Conservation (phyloP, 2,113 vertebrate species). For the Sclerurus mexicanus region DNA sequence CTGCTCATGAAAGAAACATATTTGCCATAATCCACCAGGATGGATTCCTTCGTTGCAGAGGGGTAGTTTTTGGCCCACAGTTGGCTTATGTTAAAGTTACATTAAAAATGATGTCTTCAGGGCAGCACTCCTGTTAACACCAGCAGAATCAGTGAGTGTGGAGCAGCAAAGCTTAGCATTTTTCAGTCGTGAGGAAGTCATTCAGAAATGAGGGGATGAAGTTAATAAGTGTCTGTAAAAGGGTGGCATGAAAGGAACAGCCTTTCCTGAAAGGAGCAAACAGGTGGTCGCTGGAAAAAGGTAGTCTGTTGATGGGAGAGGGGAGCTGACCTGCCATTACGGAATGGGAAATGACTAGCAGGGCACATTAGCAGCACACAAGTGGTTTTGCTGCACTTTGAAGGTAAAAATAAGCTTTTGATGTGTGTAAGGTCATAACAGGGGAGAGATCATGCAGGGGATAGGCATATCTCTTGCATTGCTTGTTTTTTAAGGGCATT, state of each 20-base stretch:
- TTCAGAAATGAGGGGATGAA: neutral
- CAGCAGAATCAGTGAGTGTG: neutral
- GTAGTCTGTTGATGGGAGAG: neutral
- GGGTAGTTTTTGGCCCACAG: neutral
- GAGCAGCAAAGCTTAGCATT: neutral
- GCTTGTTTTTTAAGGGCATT: neutral
- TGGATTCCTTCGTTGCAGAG: neutral
- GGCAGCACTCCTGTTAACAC: neutral
- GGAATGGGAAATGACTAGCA: neutral
- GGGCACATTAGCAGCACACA: neutral
- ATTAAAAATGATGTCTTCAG: neutral
- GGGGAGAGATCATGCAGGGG: neutral
- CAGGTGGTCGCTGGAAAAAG: neutral
- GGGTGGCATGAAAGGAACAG: neutral
- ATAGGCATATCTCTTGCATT: neutral
- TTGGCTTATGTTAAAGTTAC: neutral
- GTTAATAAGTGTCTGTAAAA: neutral
- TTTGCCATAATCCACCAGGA: neutral
- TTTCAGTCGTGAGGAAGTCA: neutral
- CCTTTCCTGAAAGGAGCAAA: neutral
- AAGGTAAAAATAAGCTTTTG: neutral
- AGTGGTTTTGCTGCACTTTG: neutral
- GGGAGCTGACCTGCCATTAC: neutral
- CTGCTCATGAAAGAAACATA: neutral
- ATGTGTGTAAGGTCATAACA: neutral